Percentiles rank a stretch among this genome's conserved stretches.
phyloP scores from a whole-genome alignment of 92 coral and sea anemone genomes.

The Desmophyllum pertusum region DNA sequence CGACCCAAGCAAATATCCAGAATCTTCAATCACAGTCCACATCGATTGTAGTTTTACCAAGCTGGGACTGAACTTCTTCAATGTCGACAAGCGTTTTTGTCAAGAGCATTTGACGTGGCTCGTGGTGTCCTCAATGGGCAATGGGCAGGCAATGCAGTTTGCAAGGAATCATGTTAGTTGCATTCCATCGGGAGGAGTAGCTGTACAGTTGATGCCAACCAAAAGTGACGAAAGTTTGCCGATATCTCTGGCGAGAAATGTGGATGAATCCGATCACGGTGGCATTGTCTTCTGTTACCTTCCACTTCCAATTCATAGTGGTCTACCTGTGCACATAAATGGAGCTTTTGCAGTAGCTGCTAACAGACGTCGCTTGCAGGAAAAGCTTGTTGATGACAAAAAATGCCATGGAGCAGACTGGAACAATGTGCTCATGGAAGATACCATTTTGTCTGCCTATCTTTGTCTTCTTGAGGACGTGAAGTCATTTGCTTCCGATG shows the following conservation, averaged over 20 bases:
- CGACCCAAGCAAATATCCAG: not conserved
- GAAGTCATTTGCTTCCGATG: not conserved
- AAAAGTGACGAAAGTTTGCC: not conserved
- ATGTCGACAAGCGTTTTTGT: not conserved
- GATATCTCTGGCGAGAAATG: not conserved
- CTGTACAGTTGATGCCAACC: conserved; percentile 27
- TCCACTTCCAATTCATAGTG: conserved; percentile 82
- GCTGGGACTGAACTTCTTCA: conserved; percentile 30
- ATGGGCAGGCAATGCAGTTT: conserved; percentile 52
- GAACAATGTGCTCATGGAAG: conserved; percentile 63
- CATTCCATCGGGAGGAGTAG: conserved; percentile 86
- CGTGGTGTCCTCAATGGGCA: conserved; percentile 74
- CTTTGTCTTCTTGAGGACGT: conserved; percentile 61
- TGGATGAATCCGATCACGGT: not conserved
- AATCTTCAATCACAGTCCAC: conserved; percentile 56
- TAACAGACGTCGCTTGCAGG: conserved; percentile 68
- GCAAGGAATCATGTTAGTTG: conserved; percentile 52
- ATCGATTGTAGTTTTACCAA: conserved; percentile 30
- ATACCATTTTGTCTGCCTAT: conserved; percentile 61
- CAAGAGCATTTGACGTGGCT: conserved; percentile 58
- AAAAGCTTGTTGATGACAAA: conserved; percentile 67
- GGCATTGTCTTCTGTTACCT: conserved; percentile 80
- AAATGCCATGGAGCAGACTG: conserved; percentile 57
- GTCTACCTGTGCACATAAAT: conserved; percentile 78
- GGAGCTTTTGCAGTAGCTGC: conserved; percentile 72